These are phyloP conservation scores for Corydoras maculifer DNA, from an alignment of 2,113 vertebrate species.

Conservation along the genomic window DNA sequence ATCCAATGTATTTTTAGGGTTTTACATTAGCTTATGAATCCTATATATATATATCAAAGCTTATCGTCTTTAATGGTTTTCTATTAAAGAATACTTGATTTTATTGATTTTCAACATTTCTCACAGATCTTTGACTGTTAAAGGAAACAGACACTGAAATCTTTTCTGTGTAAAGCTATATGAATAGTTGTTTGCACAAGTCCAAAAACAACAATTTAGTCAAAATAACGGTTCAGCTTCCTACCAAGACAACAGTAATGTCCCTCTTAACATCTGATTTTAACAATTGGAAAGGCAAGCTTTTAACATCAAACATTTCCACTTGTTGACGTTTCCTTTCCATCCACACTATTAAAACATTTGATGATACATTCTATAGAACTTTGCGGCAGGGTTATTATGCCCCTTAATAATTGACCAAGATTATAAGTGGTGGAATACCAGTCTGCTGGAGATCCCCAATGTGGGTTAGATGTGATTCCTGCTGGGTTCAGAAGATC, in stretches of 20 bases:
- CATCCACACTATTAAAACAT: slow-evolving; percentile 47
- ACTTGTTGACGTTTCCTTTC: slow-evolving; percentile 32
- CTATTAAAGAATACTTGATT: too few relatives aligned
- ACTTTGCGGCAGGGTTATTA: slow-evolving; percentile 12
- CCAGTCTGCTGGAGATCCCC: background rate
- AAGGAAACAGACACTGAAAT: slow-evolving; percentile 60
- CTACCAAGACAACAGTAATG: slow-evolving; percentile 48
- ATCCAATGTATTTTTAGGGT: too few relatives aligned
- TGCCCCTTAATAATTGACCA: too few relatives aligned
- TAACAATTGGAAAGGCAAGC: slow-evolving; percentile 52
- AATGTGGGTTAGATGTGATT: slow-evolving; percentile 15
- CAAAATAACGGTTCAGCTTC: slow-evolving; percentile 57
- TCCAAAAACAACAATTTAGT: slow-evolving; percentile 56
- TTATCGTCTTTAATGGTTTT: too few relatives aligned
- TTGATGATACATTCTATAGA: slow-evolving; percentile 41
- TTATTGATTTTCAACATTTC: slow-evolving; percentile 41
- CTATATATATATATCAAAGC: too few relatives aligned
- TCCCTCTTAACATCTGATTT: slow-evolving; percentile 50
- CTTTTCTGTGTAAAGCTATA: slow-evolving; percentile 40
- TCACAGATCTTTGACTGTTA: slow-evolving; percentile 57
- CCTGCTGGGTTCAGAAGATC: too few relatives aligned
- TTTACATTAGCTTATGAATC: too few relatives aligned
- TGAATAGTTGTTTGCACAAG: slow-evolving; percentile 56
- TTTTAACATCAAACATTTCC: slow-evolving; percentile 32
- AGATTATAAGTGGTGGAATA: too few relatives aligned